Percentiles rank a stretch among this genome's conserved stretches.
Evolutionary conservation across 1,140 invertebrate genomes (phyloP).

Genomic region (Hormaphis cornu): DNA sequence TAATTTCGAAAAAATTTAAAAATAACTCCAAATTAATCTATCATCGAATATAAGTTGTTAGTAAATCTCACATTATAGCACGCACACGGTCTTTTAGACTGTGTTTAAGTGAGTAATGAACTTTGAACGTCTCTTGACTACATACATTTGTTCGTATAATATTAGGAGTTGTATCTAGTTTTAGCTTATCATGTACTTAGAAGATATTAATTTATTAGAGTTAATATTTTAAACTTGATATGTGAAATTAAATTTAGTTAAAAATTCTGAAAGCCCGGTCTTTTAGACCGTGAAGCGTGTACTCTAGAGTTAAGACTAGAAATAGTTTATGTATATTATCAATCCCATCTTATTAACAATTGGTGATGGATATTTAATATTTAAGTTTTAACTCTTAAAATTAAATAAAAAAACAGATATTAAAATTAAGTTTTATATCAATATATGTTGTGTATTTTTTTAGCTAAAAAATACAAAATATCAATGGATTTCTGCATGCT

Average conservation of each 20-base stretch:
- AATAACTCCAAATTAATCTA: neutral
- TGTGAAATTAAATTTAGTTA: no score
- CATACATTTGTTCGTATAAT: neutral
- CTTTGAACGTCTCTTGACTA: neutral
- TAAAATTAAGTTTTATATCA: neutral
- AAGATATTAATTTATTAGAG: no score
- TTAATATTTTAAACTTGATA: no score
- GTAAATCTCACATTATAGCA: no score
- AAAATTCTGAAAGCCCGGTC: no score
- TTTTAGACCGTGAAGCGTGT: no score
- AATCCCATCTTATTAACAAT: neutral
- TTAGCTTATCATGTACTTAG: neutral
- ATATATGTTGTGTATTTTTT: conserved; percentile 10
- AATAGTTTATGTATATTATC: no score
- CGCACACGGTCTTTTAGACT: no score
- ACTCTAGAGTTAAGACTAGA: no score
- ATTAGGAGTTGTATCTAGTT: neutral
- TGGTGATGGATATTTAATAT: neutral
- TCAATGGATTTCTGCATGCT: conserved; percentile 16
- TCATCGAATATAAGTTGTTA: neutral
- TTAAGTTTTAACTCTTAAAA: neutral
- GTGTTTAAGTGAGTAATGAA: neutral
- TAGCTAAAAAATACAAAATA: conserved; percentile 22
- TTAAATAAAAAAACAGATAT: neutral
- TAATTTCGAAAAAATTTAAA: neutral